These are phyloP conservation scores for Metallyticus violacea DNA, from an alignment of 2,888 invertebrate genomes.

Conservation along the genomic window DNA sequence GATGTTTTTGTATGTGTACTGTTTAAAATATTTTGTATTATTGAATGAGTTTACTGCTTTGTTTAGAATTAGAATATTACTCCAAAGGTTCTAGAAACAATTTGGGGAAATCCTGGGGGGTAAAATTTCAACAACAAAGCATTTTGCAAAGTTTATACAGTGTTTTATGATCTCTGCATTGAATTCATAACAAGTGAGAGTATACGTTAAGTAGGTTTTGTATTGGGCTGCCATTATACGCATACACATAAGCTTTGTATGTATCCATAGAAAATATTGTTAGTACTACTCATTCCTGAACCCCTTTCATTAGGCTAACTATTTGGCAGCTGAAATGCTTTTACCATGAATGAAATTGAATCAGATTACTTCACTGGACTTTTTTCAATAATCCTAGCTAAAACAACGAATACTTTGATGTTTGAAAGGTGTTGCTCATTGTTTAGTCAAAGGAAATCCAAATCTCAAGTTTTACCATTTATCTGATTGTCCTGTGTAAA, in stretches of 20 bases:
- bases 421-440: constrained; percentile 16
- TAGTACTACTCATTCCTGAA: not conserved
- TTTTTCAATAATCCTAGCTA: not conserved
- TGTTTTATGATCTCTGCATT: constrained; percentile 18
- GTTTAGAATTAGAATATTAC: constrained; percentile 17
- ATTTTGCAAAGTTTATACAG: not conserved
- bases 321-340: not conserved
- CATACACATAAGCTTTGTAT: not conserved
- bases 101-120: constrained; percentile 13
- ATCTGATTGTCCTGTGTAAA: constrained; percentile 26
- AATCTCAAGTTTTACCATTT: not conserved
- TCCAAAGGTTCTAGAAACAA: not conserved
- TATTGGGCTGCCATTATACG: not conserved
- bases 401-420: constrained; percentile 12
- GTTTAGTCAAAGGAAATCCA: constrained; percentile 14
- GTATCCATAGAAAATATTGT: not conserved
- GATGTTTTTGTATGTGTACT: constrained; percentile 31
- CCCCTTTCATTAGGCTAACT: not conserved
- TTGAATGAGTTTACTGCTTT: constrained; percentile 29
- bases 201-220: not conserved
- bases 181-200: not conserved
- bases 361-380: not conserved
- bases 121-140: not conserved
- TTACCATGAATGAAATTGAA: not conserved
- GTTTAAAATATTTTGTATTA: constrained; percentile 30